Percentiles rank a stretch among this genome's conserved stretches.
These are phyloP conservation scores for Agapornis roseicollis DNA, from an alignment of 2,113 vertebrate genomes.

Conservation along the genomic window DNA sequence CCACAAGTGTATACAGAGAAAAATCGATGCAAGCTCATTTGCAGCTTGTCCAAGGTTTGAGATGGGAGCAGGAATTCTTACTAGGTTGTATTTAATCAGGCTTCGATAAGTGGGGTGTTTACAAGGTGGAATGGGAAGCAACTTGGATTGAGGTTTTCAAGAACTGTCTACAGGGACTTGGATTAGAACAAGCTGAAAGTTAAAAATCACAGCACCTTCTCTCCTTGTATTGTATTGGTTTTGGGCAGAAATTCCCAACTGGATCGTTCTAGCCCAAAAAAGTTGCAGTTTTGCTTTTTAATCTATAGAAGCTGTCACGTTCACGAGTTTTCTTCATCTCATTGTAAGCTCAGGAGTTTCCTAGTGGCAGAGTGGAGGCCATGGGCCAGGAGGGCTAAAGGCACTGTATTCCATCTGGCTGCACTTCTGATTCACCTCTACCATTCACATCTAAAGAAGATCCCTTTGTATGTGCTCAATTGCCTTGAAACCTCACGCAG, in stretches of 20 bases:
- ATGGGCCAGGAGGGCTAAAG: not conserved
- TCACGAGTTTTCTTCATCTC: not conserved
- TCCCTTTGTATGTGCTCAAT: not conserved
- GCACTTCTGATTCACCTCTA: not conserved
- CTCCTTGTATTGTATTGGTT: not conserved
- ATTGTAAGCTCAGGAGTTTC: not conserved
- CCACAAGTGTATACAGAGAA: not conserved
- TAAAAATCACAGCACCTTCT: not conserved
- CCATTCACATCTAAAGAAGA: not conserved
- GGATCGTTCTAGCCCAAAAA: not conserved
- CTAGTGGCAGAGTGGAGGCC: not conserved
- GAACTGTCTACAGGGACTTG: not conserved
- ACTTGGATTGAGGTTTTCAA: not conserved
- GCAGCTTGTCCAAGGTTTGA: not conserved
- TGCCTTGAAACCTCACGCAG: not conserved
- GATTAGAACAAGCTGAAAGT: not conserved
- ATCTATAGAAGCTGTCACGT: not conserved
- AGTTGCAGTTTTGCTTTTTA: not conserved
- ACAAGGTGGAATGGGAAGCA: not conserved
- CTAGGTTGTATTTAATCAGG: not conserved
- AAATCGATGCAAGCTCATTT: slow-evolving; percentile 27
- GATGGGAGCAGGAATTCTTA: not conserved
- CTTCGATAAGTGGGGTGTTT: not conserved
- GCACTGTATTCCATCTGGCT: not conserved
- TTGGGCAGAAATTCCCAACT: not conserved